These are phyloP conservation scores for Uloborus diversus DNA, from an alignment of 1,140 invertebrate species.

Conservation along the genomic window DNA sequence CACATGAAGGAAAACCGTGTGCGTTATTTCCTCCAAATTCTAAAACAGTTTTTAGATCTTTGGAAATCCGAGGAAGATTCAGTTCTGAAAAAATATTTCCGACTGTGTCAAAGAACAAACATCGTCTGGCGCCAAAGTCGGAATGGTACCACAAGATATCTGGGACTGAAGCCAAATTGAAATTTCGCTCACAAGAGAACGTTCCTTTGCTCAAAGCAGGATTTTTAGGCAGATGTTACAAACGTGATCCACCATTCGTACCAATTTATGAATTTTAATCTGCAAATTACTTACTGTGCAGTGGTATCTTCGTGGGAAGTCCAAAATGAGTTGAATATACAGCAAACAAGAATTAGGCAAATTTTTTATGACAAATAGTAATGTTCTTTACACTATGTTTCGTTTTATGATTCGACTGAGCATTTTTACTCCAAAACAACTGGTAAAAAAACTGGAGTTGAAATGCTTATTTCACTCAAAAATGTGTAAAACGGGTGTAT, in stretches of 20 bases:
- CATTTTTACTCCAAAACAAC: too few species aligned
- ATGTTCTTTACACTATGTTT: too few species aligned
- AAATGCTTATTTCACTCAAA: too few species aligned
- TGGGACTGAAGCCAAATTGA: neutral
- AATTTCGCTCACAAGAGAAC: neutral
- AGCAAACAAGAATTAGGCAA: too few species aligned
- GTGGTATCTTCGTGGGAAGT: too few species aligned
- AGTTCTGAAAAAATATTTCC: conserved; percentile 27
- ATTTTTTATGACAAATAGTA: too few species aligned
- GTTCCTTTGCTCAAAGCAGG: conserved; percentile 6
- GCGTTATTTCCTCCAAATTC: neutral
- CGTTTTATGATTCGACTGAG: too few species aligned
- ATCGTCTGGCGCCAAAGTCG: conserved; percentile 1
- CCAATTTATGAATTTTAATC: neutral
- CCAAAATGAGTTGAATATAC: too few species aligned
- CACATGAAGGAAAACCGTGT: neutral
- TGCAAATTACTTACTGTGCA: too few species aligned
- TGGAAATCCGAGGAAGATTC: conserved; percentile 20
- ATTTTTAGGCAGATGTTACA: conserved; percentile 34
- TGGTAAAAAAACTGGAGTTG: too few species aligned
- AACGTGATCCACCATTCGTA: conserved; percentile 28
- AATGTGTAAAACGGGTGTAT: too few species aligned
- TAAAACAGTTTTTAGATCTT: conserved; percentile 15
- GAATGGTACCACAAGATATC: conserved; percentile 4
- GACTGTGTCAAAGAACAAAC: neutral